These are phyloP conservation scores for Drosophila triauraria DNA, from an alignment of 1,140 invertebrate species.

Conservation along the genomic window DNA sequence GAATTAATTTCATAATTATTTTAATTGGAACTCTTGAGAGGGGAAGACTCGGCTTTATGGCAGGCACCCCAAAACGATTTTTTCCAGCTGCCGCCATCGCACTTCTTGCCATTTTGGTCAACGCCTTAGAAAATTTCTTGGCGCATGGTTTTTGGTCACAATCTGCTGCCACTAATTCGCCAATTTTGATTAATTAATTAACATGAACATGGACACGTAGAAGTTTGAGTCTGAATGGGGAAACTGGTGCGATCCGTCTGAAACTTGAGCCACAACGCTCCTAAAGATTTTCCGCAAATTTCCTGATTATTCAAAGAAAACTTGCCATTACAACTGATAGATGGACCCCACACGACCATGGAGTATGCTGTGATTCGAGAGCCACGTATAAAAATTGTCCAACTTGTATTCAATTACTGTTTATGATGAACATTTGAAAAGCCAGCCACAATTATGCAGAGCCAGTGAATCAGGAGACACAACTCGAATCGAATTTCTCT, in stretches of 20 bases:
- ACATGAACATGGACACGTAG: conserved; percentile 39
- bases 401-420: conserved; percentile 70
- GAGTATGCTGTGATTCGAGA: conserved; percentile 38
- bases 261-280: conserved; percentile 27
- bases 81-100: background rate
- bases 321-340: conserved; percentile 51
- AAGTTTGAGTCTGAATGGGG: conserved; percentile 15
- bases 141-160: conserved; percentile 26
- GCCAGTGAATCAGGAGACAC: conserved; percentile 56
- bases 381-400: conserved; percentile 51
- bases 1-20: conserved; percentile 79
- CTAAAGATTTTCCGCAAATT: conserved; percentile 56
- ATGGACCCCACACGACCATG: conserved; percentile 35
- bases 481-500: conserved; percentile 69
- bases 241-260: conserved; percentile 34
- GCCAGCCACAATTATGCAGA: conserved; percentile 67
- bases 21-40: conserved; percentile 52
- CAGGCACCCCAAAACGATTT: conserved; percentile 7
- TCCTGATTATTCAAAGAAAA: conserved; percentile 59
- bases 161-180: conserved; percentile 61
- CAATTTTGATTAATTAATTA: conserved; percentile 78
- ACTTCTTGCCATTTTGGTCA: conserved; percentile 14
- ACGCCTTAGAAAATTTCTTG: conserved; percentile 27
- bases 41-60: conserved; percentile 10
- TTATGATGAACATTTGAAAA: conserved; percentile 48